These are phyloP conservation scores for Esox lucius DNA, from an alignment of 2,797 vertebrate species.

Conservation along the genomic window DNA sequence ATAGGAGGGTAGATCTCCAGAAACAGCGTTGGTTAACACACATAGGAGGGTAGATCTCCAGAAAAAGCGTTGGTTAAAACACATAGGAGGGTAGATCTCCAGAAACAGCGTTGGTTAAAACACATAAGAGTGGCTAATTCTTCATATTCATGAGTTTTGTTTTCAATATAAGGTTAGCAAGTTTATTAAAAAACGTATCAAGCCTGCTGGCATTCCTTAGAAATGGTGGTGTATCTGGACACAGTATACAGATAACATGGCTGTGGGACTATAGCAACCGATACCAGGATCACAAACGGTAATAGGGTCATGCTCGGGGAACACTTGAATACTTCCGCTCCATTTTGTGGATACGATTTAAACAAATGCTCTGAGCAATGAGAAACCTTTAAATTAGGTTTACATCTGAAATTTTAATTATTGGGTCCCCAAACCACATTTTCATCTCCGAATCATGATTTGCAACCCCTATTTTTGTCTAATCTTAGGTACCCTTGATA, in stretches of 20 bases:
- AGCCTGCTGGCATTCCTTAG: neutral
- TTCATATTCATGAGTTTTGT: conserved; percentile 4
- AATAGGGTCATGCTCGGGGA: too few relatives aligned
- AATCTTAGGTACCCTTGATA: conserved; percentile 59
- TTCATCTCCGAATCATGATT: conserved; percentile 56
- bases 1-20: too few relatives aligned
- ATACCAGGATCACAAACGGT: neutral
- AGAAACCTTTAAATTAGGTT: conserved; percentile 51
- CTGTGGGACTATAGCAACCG: neutral
- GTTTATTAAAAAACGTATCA: neutral
- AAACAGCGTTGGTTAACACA: too few relatives aligned
- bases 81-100: too few relatives aligned
- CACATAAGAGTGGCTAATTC: conserved; percentile 50
- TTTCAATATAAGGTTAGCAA: conserved; percentile 72
- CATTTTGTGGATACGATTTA: neutral
- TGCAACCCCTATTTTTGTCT: conserved; percentile 59
- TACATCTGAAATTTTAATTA: conserved; percentile 34
- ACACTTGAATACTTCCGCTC: neutral
- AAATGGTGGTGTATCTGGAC: neutral
- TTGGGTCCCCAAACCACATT: conserved; percentile 57
- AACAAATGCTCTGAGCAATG: neutral
- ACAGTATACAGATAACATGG: neutral
- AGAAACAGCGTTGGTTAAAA: too few relatives aligned
- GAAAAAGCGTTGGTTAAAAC: too few relatives aligned
- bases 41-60: too few relatives aligned